Evolutionary conservation across 2,888 invertebrate species (phyloP).

Genomic region (Leptura quadrifasciata): DNA sequence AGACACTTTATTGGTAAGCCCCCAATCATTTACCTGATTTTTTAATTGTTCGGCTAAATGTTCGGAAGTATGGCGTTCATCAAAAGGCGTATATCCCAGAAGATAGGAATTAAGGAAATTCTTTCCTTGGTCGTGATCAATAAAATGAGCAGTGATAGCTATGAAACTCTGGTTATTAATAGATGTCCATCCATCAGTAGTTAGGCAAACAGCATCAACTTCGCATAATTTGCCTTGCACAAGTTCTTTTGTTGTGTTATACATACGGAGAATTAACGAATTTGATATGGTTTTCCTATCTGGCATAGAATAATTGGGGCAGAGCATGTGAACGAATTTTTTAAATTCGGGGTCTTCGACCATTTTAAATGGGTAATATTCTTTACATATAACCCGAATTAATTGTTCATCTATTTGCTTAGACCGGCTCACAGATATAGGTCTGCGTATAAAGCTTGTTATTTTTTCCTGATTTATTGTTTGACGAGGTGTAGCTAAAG

Average conservation of each 20-base stretch:
- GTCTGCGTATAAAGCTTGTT: slow-evolving; percentile 15
- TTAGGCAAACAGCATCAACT: slow-evolving; percentile 53
- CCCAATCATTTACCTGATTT: slow-evolving; percentile 27
- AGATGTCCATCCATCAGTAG: slow-evolving; percentile 62
- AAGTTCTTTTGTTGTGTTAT: slow-evolving; percentile 45
- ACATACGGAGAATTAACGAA: slow-evolving; percentile 9
- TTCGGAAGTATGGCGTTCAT: slow-evolving; percentile 37
- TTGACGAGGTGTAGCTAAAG: too few relatives aligned
- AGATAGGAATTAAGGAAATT: slow-evolving; percentile 27
- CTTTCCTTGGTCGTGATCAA: too few relatives aligned
- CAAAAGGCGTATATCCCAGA: slow-evolving; percentile 9
- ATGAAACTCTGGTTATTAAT: slow-evolving; percentile 58
- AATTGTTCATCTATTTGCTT: slow-evolving; percentile 39
- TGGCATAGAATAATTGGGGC: slow-evolving; percentile 35
- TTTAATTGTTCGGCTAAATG: slow-evolving; percentile 35
- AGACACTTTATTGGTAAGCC: slow-evolving; percentile 33
- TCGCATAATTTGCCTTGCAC: slow-evolving; percentile 45
- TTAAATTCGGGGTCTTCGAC: slow-evolving; percentile 44
- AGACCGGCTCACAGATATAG: slow-evolving; percentile 34
- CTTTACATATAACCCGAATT: slow-evolving; percentile 36
- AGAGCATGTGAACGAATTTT: slow-evolving; percentile 39
- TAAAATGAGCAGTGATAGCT: slow-evolving; percentile 56
- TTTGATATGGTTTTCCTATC: slow-evolving; percentile 39
- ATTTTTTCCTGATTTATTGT: neutral
- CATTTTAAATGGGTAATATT: slow-evolving; percentile 39